Conservation (phyloP, 2,888 invertebrate genomes). For the Epirrita christyi region DNA sequence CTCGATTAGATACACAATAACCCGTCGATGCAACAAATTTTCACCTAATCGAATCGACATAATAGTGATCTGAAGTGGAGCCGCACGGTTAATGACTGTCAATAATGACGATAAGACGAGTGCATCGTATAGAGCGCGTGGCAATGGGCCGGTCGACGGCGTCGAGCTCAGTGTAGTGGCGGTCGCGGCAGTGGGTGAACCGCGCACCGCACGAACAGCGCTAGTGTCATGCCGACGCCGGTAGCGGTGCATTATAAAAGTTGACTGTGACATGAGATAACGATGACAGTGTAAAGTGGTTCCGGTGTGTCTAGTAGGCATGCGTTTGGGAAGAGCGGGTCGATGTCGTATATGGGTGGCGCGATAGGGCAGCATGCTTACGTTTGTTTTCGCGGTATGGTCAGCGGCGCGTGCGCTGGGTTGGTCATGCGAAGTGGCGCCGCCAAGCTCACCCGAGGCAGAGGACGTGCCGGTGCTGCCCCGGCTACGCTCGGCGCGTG, state of each 20-base stretch:
- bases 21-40: slow-evolving; percentile 42
- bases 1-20: slow-evolving; percentile 37
- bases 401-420: slow-evolving; percentile 86
- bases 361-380: slow-evolving; percentile 82
- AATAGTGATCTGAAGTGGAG: slow-evolving; percentile 45
- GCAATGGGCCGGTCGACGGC: slow-evolving; percentile 50
- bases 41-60: slow-evolving; percentile 45
- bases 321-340: slow-evolving; percentile 61
- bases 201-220: slow-evolving; percentile 52
- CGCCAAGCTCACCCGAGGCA: slow-evolving; percentile 65
- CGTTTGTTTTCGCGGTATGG: slow-evolving; percentile 86
- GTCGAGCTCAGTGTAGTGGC: slow-evolving; percentile 65
- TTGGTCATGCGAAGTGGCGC: slow-evolving; percentile 64
- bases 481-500: slow-evolving; percentile 77
- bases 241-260: slow-evolving; percentile 43
- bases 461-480: slow-evolving; percentile 75
- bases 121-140: slow-evolving; percentile 62
- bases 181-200: slow-evolving; percentile 70
- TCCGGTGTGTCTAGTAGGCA: slow-evolving; percentile 61
- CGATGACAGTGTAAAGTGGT: slow-evolving; percentile 54
- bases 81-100: slow-evolving; percentile 59
- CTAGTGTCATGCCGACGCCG: slow-evolving; percentile 59
- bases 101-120: slow-evolving; percentile 73
- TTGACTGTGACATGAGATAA: slow-evolving; percentile 48
- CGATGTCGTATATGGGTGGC: slow-evolving; percentile 61